These are phyloP conservation scores for Bergia puertoricense DNA, from an alignment of 92 coral and sea anemone species.

Conservation along the genomic window DNA sequence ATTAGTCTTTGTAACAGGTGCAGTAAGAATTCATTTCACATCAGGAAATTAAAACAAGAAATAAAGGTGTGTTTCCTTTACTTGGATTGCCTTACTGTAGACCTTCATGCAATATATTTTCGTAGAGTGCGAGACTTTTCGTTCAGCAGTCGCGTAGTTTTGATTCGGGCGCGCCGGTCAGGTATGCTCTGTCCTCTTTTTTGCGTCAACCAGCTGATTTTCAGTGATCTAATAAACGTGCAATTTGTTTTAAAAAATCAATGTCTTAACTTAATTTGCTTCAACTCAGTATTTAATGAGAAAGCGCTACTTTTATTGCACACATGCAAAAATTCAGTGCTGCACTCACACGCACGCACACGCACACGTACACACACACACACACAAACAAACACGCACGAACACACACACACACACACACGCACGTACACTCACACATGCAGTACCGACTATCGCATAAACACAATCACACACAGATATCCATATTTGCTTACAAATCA, in stretches of 20 bases:
- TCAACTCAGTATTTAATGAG: background rate
- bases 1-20: constrained; percentile 29
- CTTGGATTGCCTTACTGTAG: background rate
- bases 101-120: background rate
- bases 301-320: background rate
- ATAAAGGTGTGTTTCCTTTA: background rate
- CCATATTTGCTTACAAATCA: too few relatives aligned
- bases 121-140: background rate
- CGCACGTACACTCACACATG: too few relatives aligned
- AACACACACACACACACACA: too few relatives aligned
- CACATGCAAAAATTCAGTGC: background rate
- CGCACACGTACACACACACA: too few relatives aligned
- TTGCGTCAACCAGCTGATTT: constrained; percentile 4
- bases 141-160: too few relatives aligned
- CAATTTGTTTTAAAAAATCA: background rate
- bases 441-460: too few relatives aligned
- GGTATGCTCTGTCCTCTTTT: background rate
- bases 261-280: background rate
- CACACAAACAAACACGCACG: too few relatives aligned
- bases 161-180: background rate
- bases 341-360: background rate
- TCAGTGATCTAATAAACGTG: background rate
- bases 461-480: too few relatives aligned
- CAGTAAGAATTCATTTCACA: constrained; percentile 14
- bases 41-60: constrained; percentile 12